Conservation (phyloP, 1,140 invertebrate species). For the Drosophila arawakana region DNA sequence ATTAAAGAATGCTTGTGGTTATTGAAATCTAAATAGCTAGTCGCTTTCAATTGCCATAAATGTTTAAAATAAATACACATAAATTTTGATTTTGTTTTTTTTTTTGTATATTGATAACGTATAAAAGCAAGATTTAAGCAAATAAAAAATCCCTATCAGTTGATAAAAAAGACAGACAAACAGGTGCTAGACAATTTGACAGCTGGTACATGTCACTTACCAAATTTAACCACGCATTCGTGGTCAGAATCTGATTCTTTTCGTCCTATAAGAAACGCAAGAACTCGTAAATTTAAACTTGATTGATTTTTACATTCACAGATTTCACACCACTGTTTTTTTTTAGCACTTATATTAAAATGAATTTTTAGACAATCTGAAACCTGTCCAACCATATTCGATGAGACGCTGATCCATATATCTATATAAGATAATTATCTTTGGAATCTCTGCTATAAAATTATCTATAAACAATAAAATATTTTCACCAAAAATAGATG, state of each 20-base stretch:
- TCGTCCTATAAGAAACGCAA: conserved; percentile 88
- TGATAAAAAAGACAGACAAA: conserved; percentile 53
- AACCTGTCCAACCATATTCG: too few species aligned
- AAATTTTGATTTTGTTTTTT: background rate
- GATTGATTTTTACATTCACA: conserved; percentile 4
- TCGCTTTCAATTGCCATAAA: conserved; percentile 57
- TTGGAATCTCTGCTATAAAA: too few species aligned
- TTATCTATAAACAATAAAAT: too few species aligned
- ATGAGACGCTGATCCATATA: too few species aligned
- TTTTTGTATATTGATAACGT: conserved; percentile 1
- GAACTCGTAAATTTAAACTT: conserved; percentile 61
- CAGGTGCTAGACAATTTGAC: conserved; percentile 69
- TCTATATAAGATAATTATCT: too few species aligned
- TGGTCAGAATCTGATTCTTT: conserved; percentile 96
- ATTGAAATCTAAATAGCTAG: conserved; percentile 52
- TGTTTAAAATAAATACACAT: conserved; percentile 6
- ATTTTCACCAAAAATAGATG: too few species aligned
- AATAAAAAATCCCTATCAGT: conserved; percentile 38
- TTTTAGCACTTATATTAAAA: too few species aligned
- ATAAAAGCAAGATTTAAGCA: conserved; percentile 25
- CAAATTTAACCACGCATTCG: conserved; percentile 98
- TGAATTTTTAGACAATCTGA: background rate
- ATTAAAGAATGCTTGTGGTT: conserved; percentile 53
- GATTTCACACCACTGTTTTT: background rate
- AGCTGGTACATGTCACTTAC: conserved; percentile 92